These are phyloP conservation scores for Phlogophora meticulosa DNA, from an alignment of 2,888 invertebrate genomes.

Conservation along the genomic window DNA sequence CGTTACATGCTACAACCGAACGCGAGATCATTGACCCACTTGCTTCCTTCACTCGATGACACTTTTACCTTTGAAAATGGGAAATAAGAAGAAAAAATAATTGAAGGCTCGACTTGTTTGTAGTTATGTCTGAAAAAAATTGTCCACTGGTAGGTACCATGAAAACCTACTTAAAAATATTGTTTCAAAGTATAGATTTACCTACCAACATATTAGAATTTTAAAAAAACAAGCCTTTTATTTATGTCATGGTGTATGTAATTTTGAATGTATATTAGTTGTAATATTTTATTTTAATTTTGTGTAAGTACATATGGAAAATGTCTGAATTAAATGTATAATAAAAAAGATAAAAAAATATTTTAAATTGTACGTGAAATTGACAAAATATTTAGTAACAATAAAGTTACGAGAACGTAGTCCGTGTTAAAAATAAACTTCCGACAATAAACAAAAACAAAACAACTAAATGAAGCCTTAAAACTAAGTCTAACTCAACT, in stretches of 20 bases:
- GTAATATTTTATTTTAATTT: no score
- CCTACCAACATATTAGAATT: no score
- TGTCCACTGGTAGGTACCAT: background rate
- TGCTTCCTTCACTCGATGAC: slow-evolving; percentile 31
- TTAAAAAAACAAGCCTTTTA: background rate
- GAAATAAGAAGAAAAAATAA: background rate
- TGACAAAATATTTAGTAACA: no score
- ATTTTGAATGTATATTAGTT: no score
- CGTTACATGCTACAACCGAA: slow-evolving; percentile 24
- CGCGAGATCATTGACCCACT: slow-evolving; percentile 64
- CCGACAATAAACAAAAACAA: background rate
- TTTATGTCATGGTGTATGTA: no score
- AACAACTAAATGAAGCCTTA: slow-evolving; percentile 22
- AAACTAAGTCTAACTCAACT: slow-evolving; percentile 32
- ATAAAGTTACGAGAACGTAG: background rate
- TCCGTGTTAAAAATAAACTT: slow-evolving; percentile 4
- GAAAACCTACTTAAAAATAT: background rate
- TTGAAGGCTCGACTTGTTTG: background rate
- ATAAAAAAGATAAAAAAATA: no score
- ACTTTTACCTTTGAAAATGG: background rate
- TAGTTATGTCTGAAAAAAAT: background rate
- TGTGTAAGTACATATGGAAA: no score
- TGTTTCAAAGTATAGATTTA: background rate
- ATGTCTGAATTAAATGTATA: no score
- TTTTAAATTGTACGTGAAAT: no score